Evolutionary conservation across 2,888 invertebrate genomes (phyloP), one percentile per base, ranked within the genome.

Genomic region (Ennomos quercinarius): DNA sequence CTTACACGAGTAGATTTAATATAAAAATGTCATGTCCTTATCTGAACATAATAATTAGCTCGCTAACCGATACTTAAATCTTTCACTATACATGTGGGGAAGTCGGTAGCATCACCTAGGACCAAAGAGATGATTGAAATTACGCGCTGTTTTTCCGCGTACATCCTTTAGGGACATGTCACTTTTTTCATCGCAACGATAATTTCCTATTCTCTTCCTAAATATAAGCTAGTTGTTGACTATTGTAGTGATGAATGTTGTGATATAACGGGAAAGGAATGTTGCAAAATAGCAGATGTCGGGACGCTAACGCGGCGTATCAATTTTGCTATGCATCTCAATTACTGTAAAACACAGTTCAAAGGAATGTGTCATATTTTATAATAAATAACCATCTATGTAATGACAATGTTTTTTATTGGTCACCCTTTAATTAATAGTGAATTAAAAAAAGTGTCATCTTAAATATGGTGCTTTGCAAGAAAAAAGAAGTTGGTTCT

Each of bases 321-420:
- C 76, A 83, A 81, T 85, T 89, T 88, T 84, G 91, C 91, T 89
- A 89, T 87, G 90, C 91, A 86, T 91, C 83, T 89, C 85, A 86
- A 87, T 84, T 87, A 89, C 85, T 89, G 89, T 89, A 85, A 54
- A 84, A 89, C 87, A 89, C 91, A 84, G 90, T 90, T 90, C 88
- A 91, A 90, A 89, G 83, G 91, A 91, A 91, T 91, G 92, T 92
- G 92, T 91, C 91, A 92, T 91, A 92, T 92, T 92, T 92, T 92
- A 92, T 92, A 92, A 88, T 92, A 92, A 92, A 92, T 92, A 92
- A 92, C 89, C 91, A 89, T 92, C 87, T 91, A 91, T 92, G 92
- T 92, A 91, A 86, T 82, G 72, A 78, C 71, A 38, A 55, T 63
- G 66, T 66, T 76, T 84, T 87, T 84, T 79, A 78, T 77, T 82